These are phyloP conservation scores for Teleogryllus occipitalis DNA, from an alignment of 1,140 invertebrate genomes.

Conservation along the genomic window DNA sequence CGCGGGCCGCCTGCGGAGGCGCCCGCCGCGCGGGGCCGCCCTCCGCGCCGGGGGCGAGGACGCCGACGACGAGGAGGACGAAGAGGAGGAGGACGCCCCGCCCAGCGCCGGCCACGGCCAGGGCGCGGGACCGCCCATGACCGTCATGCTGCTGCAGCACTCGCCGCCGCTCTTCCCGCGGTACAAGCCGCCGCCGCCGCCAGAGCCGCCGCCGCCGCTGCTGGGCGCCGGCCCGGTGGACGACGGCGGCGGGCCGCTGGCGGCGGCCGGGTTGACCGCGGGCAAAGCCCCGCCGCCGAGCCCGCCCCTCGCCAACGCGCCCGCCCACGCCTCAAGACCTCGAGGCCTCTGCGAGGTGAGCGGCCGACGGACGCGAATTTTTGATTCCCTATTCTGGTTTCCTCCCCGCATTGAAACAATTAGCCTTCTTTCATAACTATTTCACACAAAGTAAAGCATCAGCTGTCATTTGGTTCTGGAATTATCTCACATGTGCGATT, in stretches of 20 bases:
- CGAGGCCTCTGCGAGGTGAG: neutral
- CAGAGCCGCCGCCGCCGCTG: neutral
- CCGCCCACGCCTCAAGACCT: neutral
- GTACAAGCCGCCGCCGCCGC: neutral
- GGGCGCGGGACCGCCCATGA: neutral
- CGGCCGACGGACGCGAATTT: neutral
- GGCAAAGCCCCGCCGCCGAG: neutral
- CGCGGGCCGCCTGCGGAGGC: no score
- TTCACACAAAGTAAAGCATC: no score
- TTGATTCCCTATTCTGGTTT: no score
- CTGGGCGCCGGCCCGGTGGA: neutral
- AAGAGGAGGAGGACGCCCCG: neutral
- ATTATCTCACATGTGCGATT: no score
- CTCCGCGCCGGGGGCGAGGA: neutral
- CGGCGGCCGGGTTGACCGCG: neutral
- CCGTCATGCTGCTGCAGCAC: neutral
- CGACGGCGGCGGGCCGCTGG: no score
- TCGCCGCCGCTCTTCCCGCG: neutral
- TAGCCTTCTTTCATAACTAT: no score
- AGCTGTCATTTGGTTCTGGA: no score
- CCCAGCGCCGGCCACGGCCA: neutral
- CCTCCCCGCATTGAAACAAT: no score
- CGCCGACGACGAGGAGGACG: neutral
- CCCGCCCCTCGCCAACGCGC: neutral
- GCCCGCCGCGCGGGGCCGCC: no score